A percentile compares a stretch with the other conserved stretches of the same genome.
These are phyloP conservation scores for Tychaedon coryphoeus DNA, from an alignment of 2,113 vertebrate species.

Conservation along the genomic window DNA sequence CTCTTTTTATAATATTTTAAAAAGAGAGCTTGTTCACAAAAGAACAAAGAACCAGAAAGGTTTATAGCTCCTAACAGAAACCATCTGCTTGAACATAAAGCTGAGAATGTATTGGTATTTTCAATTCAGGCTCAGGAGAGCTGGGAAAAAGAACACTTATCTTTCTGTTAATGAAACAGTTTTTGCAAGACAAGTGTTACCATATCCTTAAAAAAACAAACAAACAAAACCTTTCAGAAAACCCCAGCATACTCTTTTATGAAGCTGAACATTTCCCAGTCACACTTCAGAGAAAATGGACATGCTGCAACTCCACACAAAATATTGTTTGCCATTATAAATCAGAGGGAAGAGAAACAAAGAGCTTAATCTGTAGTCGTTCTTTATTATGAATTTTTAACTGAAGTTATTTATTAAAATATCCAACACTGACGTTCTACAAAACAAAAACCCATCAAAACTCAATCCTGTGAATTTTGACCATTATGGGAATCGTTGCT, in stretches of 20 bases:
- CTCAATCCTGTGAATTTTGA: slow-evolving; percentile 42
- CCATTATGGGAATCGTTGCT: slow-evolving; percentile 60
- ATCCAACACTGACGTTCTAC: not conserved
- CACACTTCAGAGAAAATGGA: slow-evolving; percentile 6
- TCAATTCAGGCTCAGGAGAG: slow-evolving; percentile 9
- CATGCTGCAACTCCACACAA: slow-evolving; percentile 9
- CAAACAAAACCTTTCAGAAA: not conserved
- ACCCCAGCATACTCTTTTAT: not conserved
- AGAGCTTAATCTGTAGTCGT: slow-evolving; percentile 1
- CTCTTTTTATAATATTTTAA: not conserved
- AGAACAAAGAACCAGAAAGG: not conserved
- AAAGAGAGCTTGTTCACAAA: slow-evolving; percentile 12
- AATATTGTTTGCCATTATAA: slow-evolving; percentile 39
- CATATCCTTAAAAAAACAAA: slow-evolving; percentile 33
- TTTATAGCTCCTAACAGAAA: slow-evolving; percentile 35
- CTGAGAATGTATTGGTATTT: slow-evolving; percentile 2
- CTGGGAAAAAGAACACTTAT: not conserved
- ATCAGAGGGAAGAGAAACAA: not conserved
- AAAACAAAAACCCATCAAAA: not conserved
- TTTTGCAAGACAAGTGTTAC: slow-evolving; percentile 64
- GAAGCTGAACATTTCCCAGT: not conserved
- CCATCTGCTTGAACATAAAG: slow-evolving; percentile 30
- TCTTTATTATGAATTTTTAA: slow-evolving; percentile 54
- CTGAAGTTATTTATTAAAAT: slow-evolving; percentile 35
- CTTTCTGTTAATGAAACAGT: slow-evolving; percentile 61